A percentile compares a stretch with the other conserved stretches of the same genome.
Evolutionary conservation across 2,888 invertebrate species (phyloP).

Genomic region (Urechis unicinctus): DNA sequence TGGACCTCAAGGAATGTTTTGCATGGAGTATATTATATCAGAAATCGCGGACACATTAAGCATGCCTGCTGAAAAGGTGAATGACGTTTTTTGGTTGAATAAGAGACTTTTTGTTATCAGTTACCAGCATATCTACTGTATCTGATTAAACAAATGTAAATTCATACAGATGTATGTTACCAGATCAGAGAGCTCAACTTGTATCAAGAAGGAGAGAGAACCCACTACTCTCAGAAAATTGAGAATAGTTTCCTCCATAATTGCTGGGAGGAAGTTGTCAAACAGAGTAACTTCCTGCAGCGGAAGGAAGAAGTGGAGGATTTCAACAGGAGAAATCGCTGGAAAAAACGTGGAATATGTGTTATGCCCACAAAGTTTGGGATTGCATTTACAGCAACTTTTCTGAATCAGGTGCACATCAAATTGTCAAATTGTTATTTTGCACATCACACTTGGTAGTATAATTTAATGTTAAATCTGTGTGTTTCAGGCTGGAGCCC

Average conservation of each 20-base stretch:
- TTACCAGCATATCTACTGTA: background rate
- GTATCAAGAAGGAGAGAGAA: slow-evolving; percentile 69
- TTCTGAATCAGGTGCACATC: slow-evolving; percentile 52
- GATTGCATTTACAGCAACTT: slow-evolving; percentile 69
- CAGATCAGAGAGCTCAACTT: slow-evolving; percentile 64
- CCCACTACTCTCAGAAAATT: slow-evolving; percentile 72
- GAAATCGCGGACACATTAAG: slow-evolving; percentile 68
- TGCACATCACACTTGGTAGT: too few species aligned
- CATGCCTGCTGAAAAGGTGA: slow-evolving; percentile 61
- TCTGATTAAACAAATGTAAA: too few species aligned
- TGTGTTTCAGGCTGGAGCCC: slow-evolving; percentile 62
- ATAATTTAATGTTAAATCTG: too few species aligned
- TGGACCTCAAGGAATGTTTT: slow-evolving; percentile 84
- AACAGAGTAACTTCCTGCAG: slow-evolving; percentile 61
- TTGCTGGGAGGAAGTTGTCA: slow-evolving; percentile 75
- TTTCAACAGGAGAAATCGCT: slow-evolving; percentile 69
- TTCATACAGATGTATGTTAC: background rate
- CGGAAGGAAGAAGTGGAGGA: slow-evolving; percentile 59
- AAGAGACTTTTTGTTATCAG: background rate
- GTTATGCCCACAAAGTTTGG: slow-evolving; percentile 80
- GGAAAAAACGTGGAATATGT: slow-evolving; percentile 79
- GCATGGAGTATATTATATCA: slow-evolving; percentile 70
- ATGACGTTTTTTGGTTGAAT: background rate
- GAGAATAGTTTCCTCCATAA: slow-evolving; percentile 60
- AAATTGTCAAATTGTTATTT: background rate